A percentile compares a stretch with the other conserved stretches of the same genome.
phyloP scores from a whole-genome alignment of 2,888 invertebrate genomes.

The Hypena proboscidalis region DNA sequence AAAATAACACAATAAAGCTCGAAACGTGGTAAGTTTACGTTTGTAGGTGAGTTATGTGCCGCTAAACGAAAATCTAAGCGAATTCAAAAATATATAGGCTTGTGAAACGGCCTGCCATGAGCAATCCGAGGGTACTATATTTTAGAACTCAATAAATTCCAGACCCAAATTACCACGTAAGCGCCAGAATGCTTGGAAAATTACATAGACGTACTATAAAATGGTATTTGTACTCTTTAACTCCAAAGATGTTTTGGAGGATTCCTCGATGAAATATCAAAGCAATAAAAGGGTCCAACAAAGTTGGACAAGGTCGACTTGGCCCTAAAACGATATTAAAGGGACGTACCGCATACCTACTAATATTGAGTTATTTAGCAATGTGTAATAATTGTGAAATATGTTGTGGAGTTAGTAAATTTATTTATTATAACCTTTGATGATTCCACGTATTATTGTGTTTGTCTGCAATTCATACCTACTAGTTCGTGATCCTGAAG shows the following conservation, averaged over 20 bases:
- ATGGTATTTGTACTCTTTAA: constrained; percentile 21
- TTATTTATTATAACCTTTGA: no score
- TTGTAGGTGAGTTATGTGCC: constrained; percentile 25
- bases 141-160: constrained; percentile 47
- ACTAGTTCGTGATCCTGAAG: no score
- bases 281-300: constrained; percentile 27
- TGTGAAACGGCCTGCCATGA: constrained; percentile 19
- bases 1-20: constrained; percentile 11
- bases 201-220: constrained; percentile 44
- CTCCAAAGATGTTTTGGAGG: constrained; percentile 18
- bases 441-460: no score
- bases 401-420: no score
- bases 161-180: constrained; percentile 32
- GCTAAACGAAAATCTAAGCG: constrained; percentile 30
- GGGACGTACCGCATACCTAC: constrained; percentile 24
- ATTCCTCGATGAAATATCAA: constrained; percentile 32
- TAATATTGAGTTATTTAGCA: background rate
- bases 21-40: constrained; percentile 21
- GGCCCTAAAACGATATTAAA: constrained; percentile 22
- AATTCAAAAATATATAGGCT: constrained; percentile 21
- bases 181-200: constrained; percentile 34
- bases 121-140: constrained; percentile 28
- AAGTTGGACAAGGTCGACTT: constrained; percentile 24
- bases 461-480: no score
- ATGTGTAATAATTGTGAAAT: background rate